Base-by-base conservation (phyloP, 2,113 vertebrate genomes). In the Caretta caretta region DNA sequence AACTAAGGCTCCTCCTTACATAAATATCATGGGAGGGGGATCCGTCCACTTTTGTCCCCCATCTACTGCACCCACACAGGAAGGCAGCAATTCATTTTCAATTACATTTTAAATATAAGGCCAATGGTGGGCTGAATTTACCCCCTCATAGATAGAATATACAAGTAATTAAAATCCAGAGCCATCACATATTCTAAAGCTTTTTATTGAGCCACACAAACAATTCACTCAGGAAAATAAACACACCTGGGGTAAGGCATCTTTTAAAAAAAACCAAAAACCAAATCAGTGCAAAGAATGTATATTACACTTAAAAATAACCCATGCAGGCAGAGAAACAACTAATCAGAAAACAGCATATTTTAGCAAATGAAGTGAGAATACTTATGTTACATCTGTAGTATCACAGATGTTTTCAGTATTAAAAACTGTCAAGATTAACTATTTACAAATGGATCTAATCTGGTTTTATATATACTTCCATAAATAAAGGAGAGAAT, bases 401-500 rank as follows among this genome's bases (percentile, higher is more conserved):
- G 72, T 80, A 93, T 54, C 51, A 89, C n/a, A 84, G 80, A 82
- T 31, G 4, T 80, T 94, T 94, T 87, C 80, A 93, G 69, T 93
- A 89, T 22, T 76, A 65, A 90, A 94, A 94, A 89, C 59, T 82
- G 46, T 59, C 84, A 49, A 87, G 91, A 22, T 89, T 93, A 93
- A 87, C 82, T 69, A 75, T 19, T 10, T 31, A 89, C 87, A 50
- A 94, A 88, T 57, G 35, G 24, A 4, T 78, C 94, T 92, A 93
- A 5, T 27, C 3, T 57, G 89, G 78, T 93, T 94, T 94, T 87
- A 95, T 80, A 94, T 65, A 42, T 46, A 50, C 89, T 96, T 92
- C 69, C 83, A 89, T 76, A 94, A 89, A 89, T 59, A 80, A 83
- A 5, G 79, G 2, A n/a, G 62, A 69, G 91, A 75, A 9, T 51